Conservation (phyloP, 2,888 invertebrate genomes). For the Cryptosula pallasiana region DNA sequence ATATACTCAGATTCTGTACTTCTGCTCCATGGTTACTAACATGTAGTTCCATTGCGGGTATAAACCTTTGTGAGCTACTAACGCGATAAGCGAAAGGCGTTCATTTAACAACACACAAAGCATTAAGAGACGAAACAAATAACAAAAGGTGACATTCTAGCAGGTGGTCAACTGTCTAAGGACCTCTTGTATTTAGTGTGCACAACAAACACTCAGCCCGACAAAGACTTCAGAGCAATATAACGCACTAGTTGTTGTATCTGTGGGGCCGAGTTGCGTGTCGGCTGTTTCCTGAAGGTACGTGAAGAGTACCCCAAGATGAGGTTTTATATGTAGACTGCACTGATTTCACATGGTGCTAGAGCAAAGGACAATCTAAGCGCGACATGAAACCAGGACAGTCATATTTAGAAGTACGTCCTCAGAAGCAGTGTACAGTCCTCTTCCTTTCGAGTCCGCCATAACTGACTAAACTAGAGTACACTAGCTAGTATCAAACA, state of each 20-base stretch:
- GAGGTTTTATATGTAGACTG: constrained; percentile 6
- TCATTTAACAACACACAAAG: not conserved
- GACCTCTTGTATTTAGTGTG: not conserved
- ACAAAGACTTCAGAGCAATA: too few species aligned
- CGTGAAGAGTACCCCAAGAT: not conserved
- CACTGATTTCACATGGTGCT: constrained; percentile 24
- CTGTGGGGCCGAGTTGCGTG: too few species aligned
- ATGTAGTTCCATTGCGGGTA: too few species aligned
- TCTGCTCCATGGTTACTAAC: too few species aligned
- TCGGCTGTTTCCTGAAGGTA: too few species aligned
- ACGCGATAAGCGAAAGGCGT: too few species aligned
- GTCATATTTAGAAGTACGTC: not conserved
- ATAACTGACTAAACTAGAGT: not conserved
- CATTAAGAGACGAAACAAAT: not conserved
- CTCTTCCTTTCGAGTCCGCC: not conserved
- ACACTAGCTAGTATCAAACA: too few species aligned
- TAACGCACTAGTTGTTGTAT: too few species aligned
- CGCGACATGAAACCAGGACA: constrained; percentile 21
- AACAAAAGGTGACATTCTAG: not conserved
- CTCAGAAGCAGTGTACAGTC: not conserved
- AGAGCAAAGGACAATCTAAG: not conserved
- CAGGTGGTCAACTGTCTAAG: not conserved
- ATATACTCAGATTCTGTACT: too few species aligned
- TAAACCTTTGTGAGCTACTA: too few species aligned
- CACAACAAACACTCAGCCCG: too few species aligned